Conservation (phyloP, 2,888 invertebrate species). For the Boloria euphrosyne region DNA sequence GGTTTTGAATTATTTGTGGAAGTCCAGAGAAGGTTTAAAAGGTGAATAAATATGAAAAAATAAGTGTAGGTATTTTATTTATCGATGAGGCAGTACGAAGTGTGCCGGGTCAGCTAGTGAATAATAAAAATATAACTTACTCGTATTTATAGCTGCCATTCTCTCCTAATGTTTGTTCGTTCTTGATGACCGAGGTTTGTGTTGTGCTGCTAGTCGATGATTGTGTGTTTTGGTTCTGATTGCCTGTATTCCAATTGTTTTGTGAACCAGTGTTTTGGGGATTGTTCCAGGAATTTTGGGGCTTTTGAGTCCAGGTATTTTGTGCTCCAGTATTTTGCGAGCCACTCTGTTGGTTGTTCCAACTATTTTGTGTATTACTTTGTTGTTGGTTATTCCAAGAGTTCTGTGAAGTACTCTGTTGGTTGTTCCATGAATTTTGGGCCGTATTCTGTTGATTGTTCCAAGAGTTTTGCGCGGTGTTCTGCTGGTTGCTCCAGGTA, state of each 20-base stretch:
- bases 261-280: constrained; percentile 31
- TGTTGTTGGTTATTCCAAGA: constrained; percentile 40
- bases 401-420: constrained; percentile 39
- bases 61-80: no score
- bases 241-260: constrained; percentile 38
- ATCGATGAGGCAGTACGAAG: no score
- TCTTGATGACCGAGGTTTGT: constrained; percentile 69
- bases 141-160: constrained; percentile 80
- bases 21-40: no score
- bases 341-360: constrained; percentile 37
- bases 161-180: constrained; percentile 68
- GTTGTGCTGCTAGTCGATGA: constrained; percentile 53
- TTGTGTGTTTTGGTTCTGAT: constrained; percentile 37
- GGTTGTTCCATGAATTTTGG: constrained; percentile 37
- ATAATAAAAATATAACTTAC: constrained; percentile 58
- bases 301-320: constrained; percentile 35
- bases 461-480: constrained; percentile 39
- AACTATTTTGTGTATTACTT: constrained; percentile 32
- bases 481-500: constrained; percentile 39
- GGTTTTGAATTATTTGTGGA: no score
- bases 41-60: no score
- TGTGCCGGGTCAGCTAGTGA: no score
- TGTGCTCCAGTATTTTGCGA: constrained; percentile 28
- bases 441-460: constrained; percentile 38
- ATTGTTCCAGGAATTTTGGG: constrained; percentile 32